Percentiles rank a stretch among this genome's conserved stretches.
Conservation (phyloP, 2,113 vertebrate genomes). For the Entomyzon cyanotis region DNA sequence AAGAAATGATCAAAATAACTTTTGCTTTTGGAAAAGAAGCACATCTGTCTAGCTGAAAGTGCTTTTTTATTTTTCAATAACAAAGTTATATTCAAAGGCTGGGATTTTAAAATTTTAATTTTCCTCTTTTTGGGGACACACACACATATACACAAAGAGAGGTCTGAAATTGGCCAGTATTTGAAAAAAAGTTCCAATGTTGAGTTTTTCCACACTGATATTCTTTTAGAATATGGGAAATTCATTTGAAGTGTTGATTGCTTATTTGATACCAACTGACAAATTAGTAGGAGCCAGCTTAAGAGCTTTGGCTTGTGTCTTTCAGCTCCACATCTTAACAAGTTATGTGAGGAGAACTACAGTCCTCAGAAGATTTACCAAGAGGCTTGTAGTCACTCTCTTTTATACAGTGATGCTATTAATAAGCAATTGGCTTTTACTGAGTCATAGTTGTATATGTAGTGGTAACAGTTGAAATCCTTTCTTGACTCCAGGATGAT, state of each 20-base stretch:
- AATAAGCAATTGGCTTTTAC: not conserved
- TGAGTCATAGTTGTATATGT: not conserved
- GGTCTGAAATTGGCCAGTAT: not conserved
- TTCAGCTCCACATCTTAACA: not conserved
- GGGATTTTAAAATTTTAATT: not conserved
- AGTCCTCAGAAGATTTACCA: not conserved
- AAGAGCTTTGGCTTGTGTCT: not conserved
- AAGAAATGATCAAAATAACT: not conserved
- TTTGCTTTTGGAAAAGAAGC: not conserved
- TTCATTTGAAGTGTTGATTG: not conserved
- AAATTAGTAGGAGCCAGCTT: not conserved
- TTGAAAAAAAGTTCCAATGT: not conserved
- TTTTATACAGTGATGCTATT: not conserved
- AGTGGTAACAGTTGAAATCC: not conserved
- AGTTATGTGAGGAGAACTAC: not conserved
- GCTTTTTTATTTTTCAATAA: rapidly evolving
- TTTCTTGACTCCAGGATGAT: not conserved
- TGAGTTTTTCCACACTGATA: not conserved
- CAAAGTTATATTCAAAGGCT: not conserved
- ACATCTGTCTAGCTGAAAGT: not conserved
- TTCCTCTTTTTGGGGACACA: not conserved
- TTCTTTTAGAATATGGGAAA: not conserved
- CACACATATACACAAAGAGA: not conserved
- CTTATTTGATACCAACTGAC: not conserved
- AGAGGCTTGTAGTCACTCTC: not conserved